Base-by-base conservation (phyloP, 1,140 invertebrate species). In the Lerema accius region DNA sequence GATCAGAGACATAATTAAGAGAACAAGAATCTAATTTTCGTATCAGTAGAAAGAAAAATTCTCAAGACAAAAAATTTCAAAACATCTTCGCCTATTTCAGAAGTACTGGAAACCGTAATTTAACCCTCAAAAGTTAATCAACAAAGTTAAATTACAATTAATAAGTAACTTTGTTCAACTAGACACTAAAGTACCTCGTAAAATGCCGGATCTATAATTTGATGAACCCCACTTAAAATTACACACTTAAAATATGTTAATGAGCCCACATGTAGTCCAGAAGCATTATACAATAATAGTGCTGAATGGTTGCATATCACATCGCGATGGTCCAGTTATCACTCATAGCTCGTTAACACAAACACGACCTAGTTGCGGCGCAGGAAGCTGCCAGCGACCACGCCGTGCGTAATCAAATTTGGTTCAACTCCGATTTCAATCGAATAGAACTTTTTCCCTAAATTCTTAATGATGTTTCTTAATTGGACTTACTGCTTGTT, bases 341-440 rank as follows among this genome's bases (percentile, higher is more conserved):
- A 86, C 69, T 81, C 76, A 78, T 78, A 78, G 73, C 63, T 65
- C 71, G 71, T 74, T 63, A 76, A 73, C 59, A 73, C 73, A 76
- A 81, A 81, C 73, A 72, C 76, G 82, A 80, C 76, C 78, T 74
- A 83, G 65, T 74, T 79, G 80, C 48, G 67, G 53, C 71, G 71
- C 83, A 88, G 85, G 85, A 86, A 83, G 71, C 79, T 63, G 68
- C 76, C 77, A 68, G 69, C 77, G 70, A 73, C 73, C 71, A 72
- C 66, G 76, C 73, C 66, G 71, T 83, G 78, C 76, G 70, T 78
- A 83, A 88, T 84, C 86, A 84, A 80, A 86, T 69, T 64, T 65
- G 69, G 69, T 72, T 69, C 67, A 71, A 80, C 69, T 76, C 73
- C 76, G 79, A 83, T 80, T 74, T 55, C 59, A 73, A 16, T 51